A percentile compares a stretch with the other conserved stretches of the same genome.
Evolutionary conservation across 2,888 invertebrate genomes (phyloP).

Genomic region (Dynastes grantii): DNA sequence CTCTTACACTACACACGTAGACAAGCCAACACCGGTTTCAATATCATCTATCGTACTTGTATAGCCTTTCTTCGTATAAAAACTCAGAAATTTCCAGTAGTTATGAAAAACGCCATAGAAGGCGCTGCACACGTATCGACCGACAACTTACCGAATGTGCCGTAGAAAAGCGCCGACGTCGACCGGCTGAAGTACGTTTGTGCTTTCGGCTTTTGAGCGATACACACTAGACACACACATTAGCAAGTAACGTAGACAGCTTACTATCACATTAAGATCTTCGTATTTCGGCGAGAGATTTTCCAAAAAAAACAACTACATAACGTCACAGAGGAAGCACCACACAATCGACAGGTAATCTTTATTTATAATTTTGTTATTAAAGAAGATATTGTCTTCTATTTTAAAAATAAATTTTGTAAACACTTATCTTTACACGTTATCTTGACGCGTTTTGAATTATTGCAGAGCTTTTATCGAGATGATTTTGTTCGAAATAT

Average conservation of each 20-base stretch:
- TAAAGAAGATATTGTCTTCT: neutral
- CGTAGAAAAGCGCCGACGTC: slow-evolving; percentile 58
- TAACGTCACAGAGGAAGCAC: neutral
- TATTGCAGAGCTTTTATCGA: neutral
- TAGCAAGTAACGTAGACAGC: neutral
- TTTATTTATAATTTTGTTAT: neutral
- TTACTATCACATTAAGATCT: neutral
- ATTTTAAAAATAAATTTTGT: neutral
- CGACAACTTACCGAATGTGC: slow-evolving; percentile 54
- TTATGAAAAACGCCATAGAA: slow-evolving; percentile 51
- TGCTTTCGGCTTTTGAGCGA: slow-evolving; percentile 52
- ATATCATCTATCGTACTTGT: slow-evolving; percentile 7
- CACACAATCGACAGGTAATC: slow-evolving; percentile 15
- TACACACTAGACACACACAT: slow-evolving; percentile 50
- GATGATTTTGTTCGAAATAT: neutral
- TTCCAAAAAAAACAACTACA: neutral
- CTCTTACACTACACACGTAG: neutral
- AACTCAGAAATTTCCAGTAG: slow-evolving; percentile 23
- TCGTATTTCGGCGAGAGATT: slow-evolving; percentile 5
- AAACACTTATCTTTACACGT: neutral
- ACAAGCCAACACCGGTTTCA: neutral
- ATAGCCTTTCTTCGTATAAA: neutral
- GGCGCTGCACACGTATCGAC: slow-evolving; percentile 58
- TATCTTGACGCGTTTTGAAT: neutral
- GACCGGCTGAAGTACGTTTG: slow-evolving; percentile 56